phyloP scores from a whole-genome alignment of 2,888 invertebrate species.

The Gibbula magus region DNA sequence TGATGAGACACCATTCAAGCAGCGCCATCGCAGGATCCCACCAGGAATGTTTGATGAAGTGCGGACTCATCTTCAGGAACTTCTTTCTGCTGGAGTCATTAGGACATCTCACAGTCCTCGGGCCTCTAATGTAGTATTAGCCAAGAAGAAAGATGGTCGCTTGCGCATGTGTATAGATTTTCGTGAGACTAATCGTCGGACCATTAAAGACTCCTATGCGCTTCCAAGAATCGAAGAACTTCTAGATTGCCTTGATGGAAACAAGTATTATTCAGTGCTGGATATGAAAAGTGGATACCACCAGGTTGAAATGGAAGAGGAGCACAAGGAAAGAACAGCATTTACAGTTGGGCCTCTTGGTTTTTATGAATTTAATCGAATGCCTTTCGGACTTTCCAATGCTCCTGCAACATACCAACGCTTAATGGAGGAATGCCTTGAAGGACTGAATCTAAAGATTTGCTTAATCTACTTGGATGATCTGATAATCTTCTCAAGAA shows the following conservation, averaged over 20 bases:
- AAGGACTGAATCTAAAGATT: not conserved
- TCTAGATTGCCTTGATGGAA: not conserved
- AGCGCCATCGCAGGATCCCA: not conserved
- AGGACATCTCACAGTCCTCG: not conserved
- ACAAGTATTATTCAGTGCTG: not conserved
- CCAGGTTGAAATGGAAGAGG: not conserved
- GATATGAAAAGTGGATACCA: not conserved
- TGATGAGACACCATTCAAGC: slow-evolving; percentile 3
- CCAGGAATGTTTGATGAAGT: not conserved
- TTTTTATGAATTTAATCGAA: not conserved
- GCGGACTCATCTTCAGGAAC: not conserved
- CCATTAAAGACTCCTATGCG: not conserved
- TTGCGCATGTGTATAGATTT: not conserved
- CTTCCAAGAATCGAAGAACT: too few species aligned
- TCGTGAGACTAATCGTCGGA: not conserved
- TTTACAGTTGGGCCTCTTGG: not conserved
- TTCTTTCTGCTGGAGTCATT: not conserved
- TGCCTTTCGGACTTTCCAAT: not conserved
- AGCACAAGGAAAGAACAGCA: not conserved
- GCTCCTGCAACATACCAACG: not conserved
- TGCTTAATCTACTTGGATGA: not conserved
- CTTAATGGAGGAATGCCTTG: not conserved
- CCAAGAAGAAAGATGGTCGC: not conserved
- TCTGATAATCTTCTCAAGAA: not conserved
- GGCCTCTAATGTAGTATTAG: not conserved